Evolutionary conservation across 2,888 invertebrate genomes (phyloP).

Genomic region (Choreutis nemorana): DNA sequence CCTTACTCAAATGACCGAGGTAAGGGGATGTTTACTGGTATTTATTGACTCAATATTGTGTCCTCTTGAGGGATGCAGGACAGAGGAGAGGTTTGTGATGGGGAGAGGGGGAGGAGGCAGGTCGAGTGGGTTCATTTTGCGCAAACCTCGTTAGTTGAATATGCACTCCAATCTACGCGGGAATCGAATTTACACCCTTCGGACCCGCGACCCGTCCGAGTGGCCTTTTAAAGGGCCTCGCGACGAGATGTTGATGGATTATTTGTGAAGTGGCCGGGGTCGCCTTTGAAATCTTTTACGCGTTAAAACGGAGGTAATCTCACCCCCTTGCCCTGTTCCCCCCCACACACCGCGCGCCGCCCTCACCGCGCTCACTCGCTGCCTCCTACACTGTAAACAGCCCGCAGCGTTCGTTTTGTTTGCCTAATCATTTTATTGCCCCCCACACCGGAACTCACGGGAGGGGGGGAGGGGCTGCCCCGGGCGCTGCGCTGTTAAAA

Average conservation of each 20-base stretch:
- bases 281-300: constrained; percentile 62
- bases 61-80: constrained; percentile 2
- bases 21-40: neutral
- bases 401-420: constrained; percentile 49
- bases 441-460: constrained; percentile 16
- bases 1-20: neutral
- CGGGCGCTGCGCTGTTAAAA: constrained; percentile 19
- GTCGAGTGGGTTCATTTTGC: constrained; percentile 13
- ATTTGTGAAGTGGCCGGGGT: constrained; percentile 57
- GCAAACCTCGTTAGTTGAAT: constrained; percentile 51
- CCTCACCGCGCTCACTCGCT: constrained; percentile 12
- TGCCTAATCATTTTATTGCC: constrained; percentile 58
- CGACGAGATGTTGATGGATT: constrained; percentile 57
- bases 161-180: constrained; percentile 54
- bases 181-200: constrained; percentile 49
- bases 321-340: constrained; percentile 23
- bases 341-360: constrained; percentile 12
- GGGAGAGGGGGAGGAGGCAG: constrained; percentile 6
- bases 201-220: constrained; percentile 18
- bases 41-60: constrained; percentile 3
- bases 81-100: neutral
- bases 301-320: constrained; percentile 65
- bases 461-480: constrained; percentile 7
- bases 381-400: constrained; percentile 24
- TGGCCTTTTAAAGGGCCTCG: constrained; percentile 33